A percentile compares a stretch with the other conserved stretches of the same genome.
Evolutionary conservation across 2,888 invertebrate genomes (phyloP).

Genomic region (Coelinius sp.): DNA sequence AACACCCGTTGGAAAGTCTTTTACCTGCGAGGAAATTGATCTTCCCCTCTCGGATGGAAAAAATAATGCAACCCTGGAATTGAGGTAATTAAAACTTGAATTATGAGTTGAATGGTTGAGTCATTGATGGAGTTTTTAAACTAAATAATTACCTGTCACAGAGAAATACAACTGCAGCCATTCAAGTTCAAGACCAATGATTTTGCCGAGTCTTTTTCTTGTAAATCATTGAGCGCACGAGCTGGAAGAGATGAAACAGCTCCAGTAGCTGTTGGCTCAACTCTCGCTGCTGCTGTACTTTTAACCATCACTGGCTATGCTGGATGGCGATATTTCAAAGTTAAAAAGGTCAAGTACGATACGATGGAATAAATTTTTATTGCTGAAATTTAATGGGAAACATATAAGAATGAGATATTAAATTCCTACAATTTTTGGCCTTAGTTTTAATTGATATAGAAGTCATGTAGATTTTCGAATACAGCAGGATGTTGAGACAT

Average conservation of each 20-base stretch:
- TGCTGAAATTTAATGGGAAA: background rate
- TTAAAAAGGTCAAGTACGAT: constrained; percentile 92
- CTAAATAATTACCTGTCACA: constrained; percentile 42
- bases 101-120: background rate
- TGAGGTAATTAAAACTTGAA: constrained; percentile 53
- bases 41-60: constrained; percentile 73
- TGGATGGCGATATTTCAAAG: constrained; percentile 87
- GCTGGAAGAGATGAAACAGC: constrained; percentile 84
- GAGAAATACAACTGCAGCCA: constrained; percentile 81
- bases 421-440: constrained; percentile 34
- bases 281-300: constrained; percentile 85
- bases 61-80: constrained; percentile 57
- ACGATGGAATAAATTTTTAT: constrained; percentile 84
- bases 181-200: constrained; percentile 88
- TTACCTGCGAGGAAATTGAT: constrained; percentile 81
- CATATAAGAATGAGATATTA: constrained; percentile 18
- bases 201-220: constrained; percentile 80
- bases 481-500: background rate
- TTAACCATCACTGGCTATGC: constrained; percentile 89
- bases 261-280: constrained; percentile 86
- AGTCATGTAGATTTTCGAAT: constrained; percentile 4
- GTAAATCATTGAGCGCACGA: constrained; percentile 73
- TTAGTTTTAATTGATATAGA: constrained; percentile 25
- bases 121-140: background rate
- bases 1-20: constrained; percentile 90